Base-by-base conservation (phyloP, 2,888 invertebrate species). In the Quadroppia sp. region DNA sequence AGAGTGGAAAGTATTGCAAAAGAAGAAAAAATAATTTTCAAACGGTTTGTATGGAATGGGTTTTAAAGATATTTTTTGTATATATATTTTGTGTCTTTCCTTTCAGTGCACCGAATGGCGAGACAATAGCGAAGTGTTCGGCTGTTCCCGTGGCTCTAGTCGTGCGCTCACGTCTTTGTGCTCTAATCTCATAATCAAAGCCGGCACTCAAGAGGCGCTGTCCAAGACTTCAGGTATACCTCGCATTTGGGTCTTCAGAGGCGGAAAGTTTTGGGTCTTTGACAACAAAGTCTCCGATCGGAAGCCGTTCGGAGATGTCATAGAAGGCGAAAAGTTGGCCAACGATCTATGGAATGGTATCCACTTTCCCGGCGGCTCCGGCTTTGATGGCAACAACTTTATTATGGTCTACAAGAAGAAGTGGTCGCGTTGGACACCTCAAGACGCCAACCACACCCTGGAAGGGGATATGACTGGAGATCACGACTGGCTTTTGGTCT, bases 191-290 rank as follows among this genome's bases (percentile, higher is more conserved):
- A 20, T 32, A 42, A 67, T 67, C 15, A 67, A 67, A 25, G 67
- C 67, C 20, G 67, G 67, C 40, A 25, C 40, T 40, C 20, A 67
- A 7, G 36, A 67, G 20, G 20, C 67, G 13, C 23, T 42, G 9
- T 4, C 32, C 20, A 20, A 9, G 11, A 15, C 4, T 23, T 32
- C 23, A 11, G 23, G 20, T 36, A 11, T 30, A 23, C 67, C 67
- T 13, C 42, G n/a, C 25, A 23, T 67, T 23, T 67, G 40, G 36
- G 23, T 67, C 23, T 67, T 67, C 23, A 36, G 67, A 36, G 67
- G 67, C 36, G 67, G 67, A 40, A 67, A 67, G 40, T 67, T 23
- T 40, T 67, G 67, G 67, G 23, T 23, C 9, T 64, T 64, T 20
- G 36, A 64, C n/a, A 64, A 64, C 32, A 32, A 64, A 36, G 9